Conservation (phyloP, 1,140 invertebrate genomes). For the Lysiphlebus fabarum region DNA sequence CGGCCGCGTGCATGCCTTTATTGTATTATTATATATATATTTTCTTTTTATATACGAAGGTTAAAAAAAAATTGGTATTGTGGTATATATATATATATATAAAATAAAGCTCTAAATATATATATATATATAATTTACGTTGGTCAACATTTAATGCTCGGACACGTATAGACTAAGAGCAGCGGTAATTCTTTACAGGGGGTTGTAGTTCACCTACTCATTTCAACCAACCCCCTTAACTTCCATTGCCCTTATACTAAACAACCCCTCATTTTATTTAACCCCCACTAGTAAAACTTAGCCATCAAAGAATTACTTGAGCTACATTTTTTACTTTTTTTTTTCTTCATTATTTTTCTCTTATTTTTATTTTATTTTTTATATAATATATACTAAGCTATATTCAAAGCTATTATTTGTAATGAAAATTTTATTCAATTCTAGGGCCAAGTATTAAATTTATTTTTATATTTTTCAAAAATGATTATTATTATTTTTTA, state of each 20-base stretch:
- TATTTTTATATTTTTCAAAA: too few relatives aligned
- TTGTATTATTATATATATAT: slow-evolving; percentile 31
- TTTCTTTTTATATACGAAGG: slow-evolving; percentile 43
- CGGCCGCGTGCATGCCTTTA: slow-evolving; percentile 23
- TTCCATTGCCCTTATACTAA: slow-evolving; percentile 12
- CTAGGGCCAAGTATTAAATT: too few relatives aligned
- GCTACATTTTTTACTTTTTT: slow-evolving; percentile 18
- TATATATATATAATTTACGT: slow-evolving; percentile 23
- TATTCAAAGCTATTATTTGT: too few relatives aligned
- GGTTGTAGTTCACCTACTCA: slow-evolving; percentile 39
- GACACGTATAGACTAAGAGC: slow-evolving; percentile 49
- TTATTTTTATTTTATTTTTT: too few relatives aligned
- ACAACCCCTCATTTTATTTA: slow-evolving; percentile 16
- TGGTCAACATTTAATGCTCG: slow-evolving; percentile 43
- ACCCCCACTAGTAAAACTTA: too few relatives aligned
- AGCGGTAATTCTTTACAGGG: slow-evolving; percentile 50
- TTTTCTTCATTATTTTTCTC: slow-evolving; percentile 13
- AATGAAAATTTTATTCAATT: too few relatives aligned
- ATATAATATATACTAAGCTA: too few relatives aligned
- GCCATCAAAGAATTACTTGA: not conserved
- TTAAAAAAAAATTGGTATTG: slow-evolving; percentile 49
- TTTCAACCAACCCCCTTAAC: slow-evolving; percentile 28
- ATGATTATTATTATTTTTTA: too few relatives aligned
- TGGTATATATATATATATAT: slow-evolving; percentile 21
- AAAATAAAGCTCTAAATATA: slow-evolving; percentile 29